phyloP scores from a whole-genome alignment of 92 coral and sea anemone genomes.

The Actinostola sp. region DNA sequence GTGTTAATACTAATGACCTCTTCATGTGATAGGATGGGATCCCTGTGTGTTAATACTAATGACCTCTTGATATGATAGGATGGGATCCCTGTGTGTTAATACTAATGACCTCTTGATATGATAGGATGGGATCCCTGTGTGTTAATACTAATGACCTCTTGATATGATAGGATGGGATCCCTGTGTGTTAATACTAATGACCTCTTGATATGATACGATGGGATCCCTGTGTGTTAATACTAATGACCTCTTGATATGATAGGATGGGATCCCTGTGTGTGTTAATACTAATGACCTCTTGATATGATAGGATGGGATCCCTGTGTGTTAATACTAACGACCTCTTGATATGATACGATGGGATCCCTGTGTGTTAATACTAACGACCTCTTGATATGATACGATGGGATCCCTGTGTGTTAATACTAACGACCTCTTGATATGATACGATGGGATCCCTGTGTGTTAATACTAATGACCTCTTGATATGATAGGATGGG shows the following conservation, averaged over 20 bases:
- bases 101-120: not conserved
- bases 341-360: not conserved
- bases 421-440: not conserved
- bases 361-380: not conserved
- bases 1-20: not conserved
- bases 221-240: constrained; percentile 2
- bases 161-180: not conserved
- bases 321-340: not conserved
- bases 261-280: not conserved
- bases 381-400: not conserved
- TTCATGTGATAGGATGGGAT: constrained; percentile 19
- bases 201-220: constrained; percentile 13
- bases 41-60: not conserved
- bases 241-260: not conserved
- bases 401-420: constrained; percentile 20
- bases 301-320: constrained; percentile 19
- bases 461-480: not conserved
- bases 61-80: not conserved
- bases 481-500: constrained; percentile 17
- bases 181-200: not conserved
- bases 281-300: not conserved
- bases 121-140: constrained; percentile 23
- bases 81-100: not conserved
- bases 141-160: not conserved
- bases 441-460: not conserved